A percentile compares a stretch with the other conserved stretches of the same genome.
Evolutionary conservation across 2,888 invertebrate species (phyloP).

Genomic region (Plagiodera versicolora): DNA sequence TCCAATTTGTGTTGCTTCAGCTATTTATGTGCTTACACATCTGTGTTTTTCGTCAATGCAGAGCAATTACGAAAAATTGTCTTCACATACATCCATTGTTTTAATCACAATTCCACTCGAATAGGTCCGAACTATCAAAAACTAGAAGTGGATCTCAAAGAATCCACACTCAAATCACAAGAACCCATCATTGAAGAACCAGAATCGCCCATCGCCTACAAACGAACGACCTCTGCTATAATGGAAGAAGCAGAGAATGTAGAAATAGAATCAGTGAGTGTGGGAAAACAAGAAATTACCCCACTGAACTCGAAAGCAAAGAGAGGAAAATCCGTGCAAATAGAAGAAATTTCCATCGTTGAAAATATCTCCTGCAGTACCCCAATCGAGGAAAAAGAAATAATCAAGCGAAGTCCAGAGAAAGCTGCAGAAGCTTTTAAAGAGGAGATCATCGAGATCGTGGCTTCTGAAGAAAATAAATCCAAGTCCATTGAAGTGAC

Average conservation of each 20-base stretch:
- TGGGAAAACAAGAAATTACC: slow-evolving; percentile 31
- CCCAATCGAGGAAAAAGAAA: slow-evolving; percentile 21
- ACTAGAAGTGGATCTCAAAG: slow-evolving; percentile 39
- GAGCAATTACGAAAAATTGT: slow-evolving; percentile 3
- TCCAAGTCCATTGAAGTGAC: slow-evolving; percentile 33
- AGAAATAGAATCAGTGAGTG: slow-evolving; percentile 29
- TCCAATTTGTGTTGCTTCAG: background rate
- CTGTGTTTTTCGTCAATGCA: background rate
- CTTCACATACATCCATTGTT: background rate
- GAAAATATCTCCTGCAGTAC: slow-evolving; percentile 29
- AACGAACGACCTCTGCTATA: slow-evolving; percentile 33
- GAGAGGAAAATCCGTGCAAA: slow-evolving; percentile 40
- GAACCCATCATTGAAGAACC: slow-evolving; percentile 46
- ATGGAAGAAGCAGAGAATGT: slow-evolving; percentile 39
- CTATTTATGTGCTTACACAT: slow-evolving; percentile 3
- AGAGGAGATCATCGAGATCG: slow-evolving; percentile 28
- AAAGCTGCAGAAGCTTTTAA: slow-evolving; percentile 22
- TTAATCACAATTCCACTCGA: slow-evolving; percentile 28
- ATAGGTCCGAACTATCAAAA: slow-evolving; percentile 39
- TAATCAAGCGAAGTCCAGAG: slow-evolving; percentile 9
- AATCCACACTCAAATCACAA: slow-evolving; percentile 31
- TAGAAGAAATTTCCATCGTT: slow-evolving; percentile 45
- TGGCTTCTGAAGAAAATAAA: slow-evolving; percentile 20
- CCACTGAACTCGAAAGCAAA: slow-evolving; percentile 35
- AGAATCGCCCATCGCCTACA: slow-evolving; percentile 33